Conservation (phyloP, 2,888 invertebrate species). For the Leptinotarsa juncta region DNA sequence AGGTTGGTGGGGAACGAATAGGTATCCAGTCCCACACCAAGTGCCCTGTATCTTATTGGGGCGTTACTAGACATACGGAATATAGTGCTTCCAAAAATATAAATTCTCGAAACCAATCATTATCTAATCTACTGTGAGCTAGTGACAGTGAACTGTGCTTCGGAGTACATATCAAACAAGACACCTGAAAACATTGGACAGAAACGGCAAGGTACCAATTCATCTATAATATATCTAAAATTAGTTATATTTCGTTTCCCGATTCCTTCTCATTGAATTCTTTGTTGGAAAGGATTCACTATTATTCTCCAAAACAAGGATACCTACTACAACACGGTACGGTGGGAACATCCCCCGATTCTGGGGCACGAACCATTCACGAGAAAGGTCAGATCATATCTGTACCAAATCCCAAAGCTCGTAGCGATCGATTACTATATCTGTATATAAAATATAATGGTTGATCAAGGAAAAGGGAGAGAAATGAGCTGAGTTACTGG, state of each 20-base stretch:
- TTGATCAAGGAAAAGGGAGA: neutral
- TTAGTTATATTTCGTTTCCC: too few relatives aligned
- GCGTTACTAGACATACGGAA: constrained; percentile 35
- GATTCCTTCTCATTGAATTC: too few relatives aligned
- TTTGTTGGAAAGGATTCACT: too few relatives aligned
- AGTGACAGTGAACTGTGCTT: constrained; percentile 9
- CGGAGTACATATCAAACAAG: neutral
- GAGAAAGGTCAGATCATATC: constrained; percentile 12
- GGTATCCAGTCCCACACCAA: constrained; percentile 26
- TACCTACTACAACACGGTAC: neutral
- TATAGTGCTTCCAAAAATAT: constrained; percentile 13
- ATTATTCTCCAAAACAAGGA: neutral
- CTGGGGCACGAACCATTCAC: constrained; percentile 10
- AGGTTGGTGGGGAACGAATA: constrained; percentile 24
- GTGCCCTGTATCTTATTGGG: constrained; percentile 25
- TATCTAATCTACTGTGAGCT: constrained; percentile 16
- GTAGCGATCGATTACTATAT: constrained; percentile 11
- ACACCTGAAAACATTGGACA: neutral
- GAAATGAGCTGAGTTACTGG: neutral
- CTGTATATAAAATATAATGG: neutral
- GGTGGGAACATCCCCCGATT: neutral
- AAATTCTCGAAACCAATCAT: neutral
- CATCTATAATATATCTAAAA: neutral
- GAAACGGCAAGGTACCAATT: constrained; percentile 10
- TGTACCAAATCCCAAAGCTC: constrained; percentile 4